Evolutionary conservation across 2,113 vertebrate species (phyloP).

Genomic region (Platysteira castanea): DNA sequence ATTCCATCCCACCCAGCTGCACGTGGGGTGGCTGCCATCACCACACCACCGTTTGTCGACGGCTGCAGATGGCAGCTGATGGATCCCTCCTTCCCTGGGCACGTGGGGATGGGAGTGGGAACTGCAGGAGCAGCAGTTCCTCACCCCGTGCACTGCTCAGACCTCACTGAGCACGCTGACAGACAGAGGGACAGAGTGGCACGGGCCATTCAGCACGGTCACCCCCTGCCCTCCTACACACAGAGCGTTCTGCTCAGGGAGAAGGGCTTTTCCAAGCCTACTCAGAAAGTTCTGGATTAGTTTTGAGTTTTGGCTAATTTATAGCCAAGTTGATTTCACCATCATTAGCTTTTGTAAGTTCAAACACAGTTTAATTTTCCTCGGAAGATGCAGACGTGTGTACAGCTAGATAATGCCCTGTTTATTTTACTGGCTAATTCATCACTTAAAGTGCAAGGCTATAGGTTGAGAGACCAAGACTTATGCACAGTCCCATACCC

Average conservation of each 20-base stretch:
- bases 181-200: neutral
- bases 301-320: slow-evolving; percentile 20
- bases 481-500: slow-evolving; percentile 41
- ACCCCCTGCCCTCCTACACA: fast-evolving
- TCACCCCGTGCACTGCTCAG: neutral
- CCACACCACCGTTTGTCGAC: slow-evolving; percentile 15
- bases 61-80: neutral
- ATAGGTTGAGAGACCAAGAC: slow-evolving; percentile 56
- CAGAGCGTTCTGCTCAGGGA: neutral
- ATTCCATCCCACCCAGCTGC: slow-evolving; percentile 29
- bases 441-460: slow-evolving; percentile 62
- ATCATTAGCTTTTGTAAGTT: slow-evolving; percentile 17
- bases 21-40: slow-evolving; percentile 10
- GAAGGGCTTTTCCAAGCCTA: neutral
- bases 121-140: fast-evolving
- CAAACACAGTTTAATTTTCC: slow-evolving; percentile 52
- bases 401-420: slow-evolving; percentile 56
- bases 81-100: neutral
- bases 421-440: slow-evolving; percentile 66
- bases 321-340: neutral
- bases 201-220: fast-evolving
- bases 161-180: neutral
- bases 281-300: neutral
- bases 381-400: slow-evolving; percentile 48
- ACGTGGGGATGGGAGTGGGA: neutral